These are phyloP conservation scores for Latrodectus geometricus DNA, from an alignment of 1,140 invertebrate genomes.

Conservation along the genomic window DNA sequence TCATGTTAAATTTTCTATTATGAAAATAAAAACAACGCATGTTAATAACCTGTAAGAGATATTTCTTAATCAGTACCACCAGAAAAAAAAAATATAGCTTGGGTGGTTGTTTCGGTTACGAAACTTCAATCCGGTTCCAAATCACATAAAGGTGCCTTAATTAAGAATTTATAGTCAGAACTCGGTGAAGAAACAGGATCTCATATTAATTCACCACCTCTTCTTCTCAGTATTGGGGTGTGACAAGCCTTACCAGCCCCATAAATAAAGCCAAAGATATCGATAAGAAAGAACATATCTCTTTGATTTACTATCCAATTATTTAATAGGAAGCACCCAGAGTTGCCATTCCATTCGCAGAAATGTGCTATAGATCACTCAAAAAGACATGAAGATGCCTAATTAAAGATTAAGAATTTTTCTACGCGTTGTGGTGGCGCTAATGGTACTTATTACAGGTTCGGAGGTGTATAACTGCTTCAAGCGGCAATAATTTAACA, in stretches of 20 bases:
- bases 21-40: too few species aligned
- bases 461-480: background rate
- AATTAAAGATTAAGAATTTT: background rate
- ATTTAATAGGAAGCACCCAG: conserved; percentile 2
- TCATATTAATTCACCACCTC: too few species aligned
- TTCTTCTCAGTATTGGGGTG: background rate
- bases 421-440: background rate
- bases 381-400: background rate
- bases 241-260: background rate
- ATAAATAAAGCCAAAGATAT: conserved; percentile 13
- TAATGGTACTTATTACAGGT: background rate
- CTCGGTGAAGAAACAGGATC: too few species aligned
- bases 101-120: too few species aligned
- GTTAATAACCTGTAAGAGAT: too few species aligned
- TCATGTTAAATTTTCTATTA: too few species aligned
- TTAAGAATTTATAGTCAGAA: too few species aligned
- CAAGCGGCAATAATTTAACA: background rate
- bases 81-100: too few species aligned
- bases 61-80: too few species aligned
- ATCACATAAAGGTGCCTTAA: too few species aligned
- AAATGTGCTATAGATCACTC: background rate
- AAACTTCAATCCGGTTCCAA: too few species aligned
- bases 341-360: background rate
- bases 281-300: conserved; percentile 10
- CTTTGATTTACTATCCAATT: conserved; percentile 31